Conservation (phyloP, 37 sponge, comb jelly and placozoan species). For the Beroe forskalii region DNA sequence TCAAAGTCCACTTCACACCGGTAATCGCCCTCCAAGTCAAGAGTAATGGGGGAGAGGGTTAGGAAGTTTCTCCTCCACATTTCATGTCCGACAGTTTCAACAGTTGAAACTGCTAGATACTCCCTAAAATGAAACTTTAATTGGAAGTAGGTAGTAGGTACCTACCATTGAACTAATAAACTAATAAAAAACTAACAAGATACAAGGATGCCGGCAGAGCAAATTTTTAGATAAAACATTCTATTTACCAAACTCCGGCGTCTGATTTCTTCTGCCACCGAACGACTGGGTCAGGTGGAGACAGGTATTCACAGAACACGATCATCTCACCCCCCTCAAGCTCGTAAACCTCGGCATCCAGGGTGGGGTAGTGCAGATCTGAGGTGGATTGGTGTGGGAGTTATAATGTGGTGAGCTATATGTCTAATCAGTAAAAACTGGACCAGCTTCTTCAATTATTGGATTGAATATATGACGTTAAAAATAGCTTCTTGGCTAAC, state of each 20-base stretch:
- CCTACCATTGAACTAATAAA: too few species aligned
- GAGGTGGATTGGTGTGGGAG: too few species aligned
- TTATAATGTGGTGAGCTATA: too few species aligned
- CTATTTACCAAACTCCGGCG: too few species aligned
- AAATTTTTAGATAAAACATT: too few species aligned
- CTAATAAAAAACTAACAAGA: too few species aligned
- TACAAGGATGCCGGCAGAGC: too few species aligned
- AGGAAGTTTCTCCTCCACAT: neutral
- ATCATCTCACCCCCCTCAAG: neutral
- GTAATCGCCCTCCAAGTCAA: neutral
- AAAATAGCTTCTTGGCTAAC: neutral
- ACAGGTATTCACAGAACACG: slow-evolving; percentile 22
- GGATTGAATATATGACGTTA: neutral
- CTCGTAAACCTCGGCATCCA: neutral
- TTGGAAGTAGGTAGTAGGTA: too few species aligned
- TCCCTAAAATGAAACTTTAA: too few species aligned
- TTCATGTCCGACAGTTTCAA: neutral
- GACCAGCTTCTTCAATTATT: too few species aligned
- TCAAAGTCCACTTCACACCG: neutral
- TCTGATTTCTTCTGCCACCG: neutral
- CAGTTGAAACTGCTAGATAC: too few species aligned
- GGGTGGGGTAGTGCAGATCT: slow-evolving; percentile 2
- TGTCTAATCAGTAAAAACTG: too few species aligned
- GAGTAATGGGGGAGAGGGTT: neutral
- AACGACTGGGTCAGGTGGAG: slow-evolving; percentile 20